Evolutionary conservation across 1,140 invertebrate genomes (phyloP).

Genomic region (Micrasema minimum): DNA sequence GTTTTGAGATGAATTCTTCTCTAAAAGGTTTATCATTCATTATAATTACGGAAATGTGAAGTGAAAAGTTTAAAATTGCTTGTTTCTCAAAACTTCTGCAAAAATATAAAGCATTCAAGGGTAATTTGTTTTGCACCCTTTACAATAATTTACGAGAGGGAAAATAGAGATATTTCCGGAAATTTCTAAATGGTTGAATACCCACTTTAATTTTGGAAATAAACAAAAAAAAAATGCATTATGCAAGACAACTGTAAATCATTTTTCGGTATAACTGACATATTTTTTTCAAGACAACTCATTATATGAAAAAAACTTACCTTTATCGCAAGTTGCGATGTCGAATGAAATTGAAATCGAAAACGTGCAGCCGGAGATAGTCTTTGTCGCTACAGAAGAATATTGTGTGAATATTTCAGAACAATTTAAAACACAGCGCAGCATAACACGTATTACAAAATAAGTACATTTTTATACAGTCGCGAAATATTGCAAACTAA

Average conservation of each 20-base stretch:
- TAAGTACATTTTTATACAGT: too few species aligned
- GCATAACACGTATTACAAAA: too few species aligned
- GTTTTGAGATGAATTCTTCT: constrained; percentile 12
- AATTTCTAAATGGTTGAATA: too few species aligned
- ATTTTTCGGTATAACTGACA: too few species aligned
- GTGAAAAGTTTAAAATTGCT: constrained; percentile 26
- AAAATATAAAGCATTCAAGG: constrained; percentile 27
- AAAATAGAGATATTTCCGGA: constrained; percentile 12
- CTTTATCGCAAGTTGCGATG: constrained; percentile 19
- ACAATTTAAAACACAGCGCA: constrained; percentile 5
- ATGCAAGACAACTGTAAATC: too few species aligned
- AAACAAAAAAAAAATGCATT: too few species aligned
- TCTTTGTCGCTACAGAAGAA: constrained; percentile 17
- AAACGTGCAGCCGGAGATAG: constrained; percentile 23
- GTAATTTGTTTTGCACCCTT: constrained; percentile 13
- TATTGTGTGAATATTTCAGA: constrained; percentile 25
- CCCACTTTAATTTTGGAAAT: too few species aligned
- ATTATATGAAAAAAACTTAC: constrained; percentile 27
- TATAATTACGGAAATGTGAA: constrained; percentile 23
- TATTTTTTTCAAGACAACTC: too few species aligned
- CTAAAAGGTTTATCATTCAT: constrained; percentile 11
- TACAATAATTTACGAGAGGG: not conserved
- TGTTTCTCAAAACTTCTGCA: constrained; percentile 25
- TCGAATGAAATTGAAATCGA: constrained; percentile 17
- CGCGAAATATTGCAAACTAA: too few species aligned